These are phyloP conservation scores for Muscicapa striata DNA, from an alignment of 2,797 vertebrate genomes.

Conservation along the genomic window DNA sequence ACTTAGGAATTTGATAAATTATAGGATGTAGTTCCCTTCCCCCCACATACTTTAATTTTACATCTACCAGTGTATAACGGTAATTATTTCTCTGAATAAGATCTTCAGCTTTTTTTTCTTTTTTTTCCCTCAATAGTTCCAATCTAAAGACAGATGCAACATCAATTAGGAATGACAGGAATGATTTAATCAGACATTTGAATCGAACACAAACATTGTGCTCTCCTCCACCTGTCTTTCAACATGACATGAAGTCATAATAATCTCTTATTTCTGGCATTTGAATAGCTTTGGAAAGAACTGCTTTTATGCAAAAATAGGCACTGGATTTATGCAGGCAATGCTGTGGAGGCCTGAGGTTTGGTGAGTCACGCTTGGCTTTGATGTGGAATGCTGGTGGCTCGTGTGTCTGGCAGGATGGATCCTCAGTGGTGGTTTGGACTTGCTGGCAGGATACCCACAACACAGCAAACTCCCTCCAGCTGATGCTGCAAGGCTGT, in stretches of 20 bases:
- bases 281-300: constrained; percentile 48
- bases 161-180: constrained; percentile 67
- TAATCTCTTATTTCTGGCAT: constrained; percentile 54
- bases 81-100: constrained; percentile 70
- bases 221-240: constrained; percentile 69
- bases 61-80: constrained; percentile 43
- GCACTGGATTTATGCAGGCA: not conserved
- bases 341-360: not conserved
- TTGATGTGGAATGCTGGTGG: not conserved
- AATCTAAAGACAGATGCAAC: constrained; percentile 62
- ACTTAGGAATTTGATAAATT: constrained; percentile 48
- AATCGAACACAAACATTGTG: constrained; percentile 64
- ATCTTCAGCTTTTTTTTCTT: constrained; percentile 26
- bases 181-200: constrained; percentile 52
- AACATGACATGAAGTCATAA: constrained; percentile 64
- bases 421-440: not conserved
- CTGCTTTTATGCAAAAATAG: constrained; percentile 26
- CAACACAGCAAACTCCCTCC: not conserved
- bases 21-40: constrained; percentile 39
- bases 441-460: not conserved
- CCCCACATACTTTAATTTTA: constrained; percentile 28
- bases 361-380: not conserved
- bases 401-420: not conserved
- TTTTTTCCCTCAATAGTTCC: not conserved
- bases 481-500: not conserved